Base-by-base conservation (phyloP, 1,140 invertebrate species). In the Solenopsis fugax region DNA sequence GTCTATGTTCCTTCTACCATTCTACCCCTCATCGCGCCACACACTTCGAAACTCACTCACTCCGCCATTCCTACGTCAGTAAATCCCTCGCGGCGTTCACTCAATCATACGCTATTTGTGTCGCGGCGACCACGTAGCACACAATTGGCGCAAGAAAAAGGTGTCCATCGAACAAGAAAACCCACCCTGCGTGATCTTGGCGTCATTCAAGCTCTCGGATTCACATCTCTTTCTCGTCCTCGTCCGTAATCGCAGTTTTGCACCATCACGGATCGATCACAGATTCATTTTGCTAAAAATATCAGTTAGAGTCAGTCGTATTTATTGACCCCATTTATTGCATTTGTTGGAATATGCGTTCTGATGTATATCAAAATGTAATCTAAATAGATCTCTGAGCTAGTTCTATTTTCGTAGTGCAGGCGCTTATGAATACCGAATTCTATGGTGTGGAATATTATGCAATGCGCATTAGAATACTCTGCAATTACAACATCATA, bases 61-160 rank as follows among this genome's bases (percentile, higher is more conserved):
- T 88, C 90, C 92, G 91, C 91, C 90, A 91, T 90, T 93, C 71
- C 87, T 87, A 75, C 81, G 87, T 81, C 90, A 78, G 92, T 93
- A 94, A 95, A 95, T 94, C 94, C 94, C 94, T 95, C 93, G 94
- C 93, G 93, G 93, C 93, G 91, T 84, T 93, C 94, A 93, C 93
- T 95, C 94, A 95, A 95, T 95, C 94, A 95, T 95, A 94, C 93
- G 92, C 90, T 94, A 94, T 94, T 94, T 94, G 94, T 94, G 92
- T 92, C 91, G 92, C 90, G 86, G 88, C 89, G 73, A 87, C 72
- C 86, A 87, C 88, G 60, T 58, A 52, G 24, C 73, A 52, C 88
- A 89, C 87, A 89, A 92, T 90, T 91, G 90, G 91, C 84, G 67
- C 88, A 93, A 93, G 86, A 90, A 93, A 94, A 90, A 93, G 87